phyloP scores from a whole-genome alignment of 2,797 vertebrate genomes.

The Labeo calbasu region DNA sequence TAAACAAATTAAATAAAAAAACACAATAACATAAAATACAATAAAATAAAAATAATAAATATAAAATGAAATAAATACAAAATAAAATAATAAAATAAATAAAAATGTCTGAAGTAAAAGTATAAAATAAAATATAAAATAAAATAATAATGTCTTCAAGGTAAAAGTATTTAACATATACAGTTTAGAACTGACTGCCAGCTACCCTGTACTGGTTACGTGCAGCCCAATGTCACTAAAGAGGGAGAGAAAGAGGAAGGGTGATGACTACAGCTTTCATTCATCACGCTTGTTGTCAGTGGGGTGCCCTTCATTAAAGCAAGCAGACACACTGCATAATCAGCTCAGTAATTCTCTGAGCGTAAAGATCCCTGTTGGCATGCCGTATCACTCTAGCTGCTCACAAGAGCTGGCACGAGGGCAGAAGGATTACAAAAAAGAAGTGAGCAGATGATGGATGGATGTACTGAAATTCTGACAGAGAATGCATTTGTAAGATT shows the following conservation, averaged over 20 bases:
- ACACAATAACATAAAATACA: too few relatives aligned
- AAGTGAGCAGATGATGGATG: background rate
- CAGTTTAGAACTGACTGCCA: background rate
- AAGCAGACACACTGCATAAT: conserved; percentile 49
- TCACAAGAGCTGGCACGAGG: conserved; percentile 27
- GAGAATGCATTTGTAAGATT: background rate
- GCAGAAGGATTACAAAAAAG: conserved; percentile 32
- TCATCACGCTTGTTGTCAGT: conserved; percentile 22
- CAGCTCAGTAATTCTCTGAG: conserved; percentile 50
- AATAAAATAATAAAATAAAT: background rate
- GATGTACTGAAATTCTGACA: background rate
- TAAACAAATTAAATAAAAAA: too few relatives aligned
- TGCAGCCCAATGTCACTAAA: background rate
- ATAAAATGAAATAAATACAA: background rate
- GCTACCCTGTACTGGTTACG: too few relatives aligned
- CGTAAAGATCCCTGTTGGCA: conserved; percentile 49
- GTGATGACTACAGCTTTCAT: conserved; percentile 20
- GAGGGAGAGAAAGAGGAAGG: background rate
- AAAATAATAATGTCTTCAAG: background rate
- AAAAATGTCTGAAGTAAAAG: too few relatives aligned
- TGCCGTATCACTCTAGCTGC: conserved; percentile 34
- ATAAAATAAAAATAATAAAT: background rate
- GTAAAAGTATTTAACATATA: background rate
- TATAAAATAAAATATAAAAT: too few relatives aligned
- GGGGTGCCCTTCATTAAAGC: conserved; percentile 27